Conservation (phyloP, 2,113 vertebrate species). For the Ageneiosus marmoratus region DNA sequence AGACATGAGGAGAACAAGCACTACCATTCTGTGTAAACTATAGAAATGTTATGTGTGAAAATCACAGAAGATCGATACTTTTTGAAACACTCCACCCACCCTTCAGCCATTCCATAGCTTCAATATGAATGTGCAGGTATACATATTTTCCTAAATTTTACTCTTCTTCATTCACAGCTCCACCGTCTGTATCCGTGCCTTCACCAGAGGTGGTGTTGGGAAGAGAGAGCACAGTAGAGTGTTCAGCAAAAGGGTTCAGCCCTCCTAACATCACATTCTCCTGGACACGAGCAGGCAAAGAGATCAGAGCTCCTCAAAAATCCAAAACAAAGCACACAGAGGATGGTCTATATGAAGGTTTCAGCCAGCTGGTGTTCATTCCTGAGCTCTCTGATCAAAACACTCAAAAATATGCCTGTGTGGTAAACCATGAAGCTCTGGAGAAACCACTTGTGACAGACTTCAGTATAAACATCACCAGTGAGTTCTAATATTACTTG, state of each 20-base stretch:
- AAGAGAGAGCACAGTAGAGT: slow-evolving; percentile 59
- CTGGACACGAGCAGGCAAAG: slow-evolving; percentile 66
- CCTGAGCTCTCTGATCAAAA: slow-evolving; percentile 67
- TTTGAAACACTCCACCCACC: neutral
- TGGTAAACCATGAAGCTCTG: slow-evolving; percentile 64
- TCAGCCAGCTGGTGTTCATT: slow-evolving; percentile 62
- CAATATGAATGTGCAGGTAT: neutral
- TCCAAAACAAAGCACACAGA: slow-evolving; percentile 52
- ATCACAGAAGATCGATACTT: no score
- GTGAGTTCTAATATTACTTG: slow-evolving; percentile 61
- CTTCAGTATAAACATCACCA: slow-evolving; percentile 65
- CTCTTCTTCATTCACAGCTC: slow-evolving; percentile 40
- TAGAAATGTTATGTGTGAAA: neutral
- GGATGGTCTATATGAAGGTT: slow-evolving; percentile 63
- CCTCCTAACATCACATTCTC: slow-evolving; percentile 71
- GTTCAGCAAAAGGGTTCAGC: slow-evolving; percentile 66
- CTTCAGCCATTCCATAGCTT: neutral
- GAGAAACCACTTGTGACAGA: slow-evolving; percentile 46
- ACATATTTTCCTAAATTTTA: neutral
- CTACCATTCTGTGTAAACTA: neutral
- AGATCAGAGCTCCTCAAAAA: slow-evolving; percentile 44
- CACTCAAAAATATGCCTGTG: slow-evolving; percentile 68
- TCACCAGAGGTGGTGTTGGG: slow-evolving; percentile 64
- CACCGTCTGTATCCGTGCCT: slow-evolving; percentile 63
- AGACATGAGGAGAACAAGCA: no score